These are phyloP conservation scores for Misgurnus anguillicaudatus DNA, from an alignment of 2,113 vertebrate genomes.

Conservation along the genomic window DNA sequence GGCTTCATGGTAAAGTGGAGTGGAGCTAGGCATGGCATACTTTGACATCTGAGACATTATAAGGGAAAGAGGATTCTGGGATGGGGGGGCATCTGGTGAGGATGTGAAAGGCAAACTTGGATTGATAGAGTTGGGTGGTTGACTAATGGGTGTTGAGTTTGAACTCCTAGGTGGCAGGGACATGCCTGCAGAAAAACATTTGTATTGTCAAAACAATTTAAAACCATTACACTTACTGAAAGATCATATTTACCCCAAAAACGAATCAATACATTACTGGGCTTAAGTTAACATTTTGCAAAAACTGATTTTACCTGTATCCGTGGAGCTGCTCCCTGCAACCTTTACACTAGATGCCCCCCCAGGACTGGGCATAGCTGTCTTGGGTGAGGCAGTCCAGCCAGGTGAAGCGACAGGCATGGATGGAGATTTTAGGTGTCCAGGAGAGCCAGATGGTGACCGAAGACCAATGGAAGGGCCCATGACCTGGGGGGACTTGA, in stretches of 20 bases:
- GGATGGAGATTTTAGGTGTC: constrained; percentile 88
- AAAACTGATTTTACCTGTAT: constrained; percentile 65
- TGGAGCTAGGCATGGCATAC: constrained; percentile 96
- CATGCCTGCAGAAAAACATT: constrained; percentile 64
- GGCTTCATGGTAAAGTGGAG: constrained; percentile 96
- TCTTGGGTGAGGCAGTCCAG: constrained; percentile 90
- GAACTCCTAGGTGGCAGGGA: constrained; percentile 80
- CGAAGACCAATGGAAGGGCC: constrained; percentile 82
- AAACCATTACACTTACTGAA: neutral
- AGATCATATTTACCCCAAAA: neutral
- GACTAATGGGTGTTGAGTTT: constrained; percentile 81
- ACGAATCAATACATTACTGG: no score
- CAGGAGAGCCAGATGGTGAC: constrained; percentile 89
- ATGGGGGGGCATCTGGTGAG: constrained; percentile 83
- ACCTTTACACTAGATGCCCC: constrained; percentile 74
- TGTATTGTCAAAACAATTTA: neutral
- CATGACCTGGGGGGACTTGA: constrained; percentile 92
- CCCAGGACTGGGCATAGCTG: constrained; percentile 87
- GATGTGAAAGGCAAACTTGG: constrained; percentile 87
- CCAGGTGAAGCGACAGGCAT: constrained; percentile 89
- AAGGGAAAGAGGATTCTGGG: constrained; percentile 94
- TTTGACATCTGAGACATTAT: constrained; percentile 99
- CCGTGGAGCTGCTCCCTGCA: constrained; percentile 66
- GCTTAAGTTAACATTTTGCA: neutral
- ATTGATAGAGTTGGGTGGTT: constrained; percentile 80